Evolutionary conservation across 2,797 vertebrate genomes (phyloP).

Genomic region (Corythornis leucogaster): DNA sequence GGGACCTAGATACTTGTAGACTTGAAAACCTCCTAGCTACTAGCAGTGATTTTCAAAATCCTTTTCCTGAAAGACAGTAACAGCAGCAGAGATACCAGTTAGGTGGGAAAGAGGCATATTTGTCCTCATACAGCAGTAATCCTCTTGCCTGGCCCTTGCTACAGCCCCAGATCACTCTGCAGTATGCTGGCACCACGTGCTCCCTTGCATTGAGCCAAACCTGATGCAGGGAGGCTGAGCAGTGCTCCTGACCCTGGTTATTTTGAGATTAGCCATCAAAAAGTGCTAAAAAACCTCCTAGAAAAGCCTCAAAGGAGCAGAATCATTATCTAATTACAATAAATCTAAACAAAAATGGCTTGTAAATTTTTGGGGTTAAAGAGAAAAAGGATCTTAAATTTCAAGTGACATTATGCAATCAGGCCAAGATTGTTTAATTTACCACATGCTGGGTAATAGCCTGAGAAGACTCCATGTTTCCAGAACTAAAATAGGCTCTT

Average conservation of each 20-base stretch:
- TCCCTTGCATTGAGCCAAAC: neutral
- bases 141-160: neutral
- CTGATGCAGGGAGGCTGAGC: neutral
- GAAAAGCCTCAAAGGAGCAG: conserved; percentile 14
- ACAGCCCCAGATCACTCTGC: neutral
- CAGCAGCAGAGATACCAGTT: neutral
- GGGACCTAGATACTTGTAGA: neutral
- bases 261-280: neutral
- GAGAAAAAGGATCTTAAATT: conserved; percentile 58
- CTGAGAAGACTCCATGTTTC: conserved; percentile 51
- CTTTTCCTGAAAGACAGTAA: neutral
- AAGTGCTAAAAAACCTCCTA: neutral
- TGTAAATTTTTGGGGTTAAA: conserved; percentile 64
- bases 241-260: neutral
- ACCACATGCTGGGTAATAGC: conserved; percentile 69
- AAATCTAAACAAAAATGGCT: conserved; percentile 62
- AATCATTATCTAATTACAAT: conserved; percentile 52
- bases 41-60: neutral
- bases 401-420: conserved; percentile 64
- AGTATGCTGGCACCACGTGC: neutral
- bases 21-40: neutral
- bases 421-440: conserved; percentile 69
- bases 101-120: neutral
- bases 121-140: neutral
- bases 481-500: conserved; percentile 58